phyloP scores from a whole-genome alignment of 2,888 invertebrate genomes.

The Leucania comma region DNA sequence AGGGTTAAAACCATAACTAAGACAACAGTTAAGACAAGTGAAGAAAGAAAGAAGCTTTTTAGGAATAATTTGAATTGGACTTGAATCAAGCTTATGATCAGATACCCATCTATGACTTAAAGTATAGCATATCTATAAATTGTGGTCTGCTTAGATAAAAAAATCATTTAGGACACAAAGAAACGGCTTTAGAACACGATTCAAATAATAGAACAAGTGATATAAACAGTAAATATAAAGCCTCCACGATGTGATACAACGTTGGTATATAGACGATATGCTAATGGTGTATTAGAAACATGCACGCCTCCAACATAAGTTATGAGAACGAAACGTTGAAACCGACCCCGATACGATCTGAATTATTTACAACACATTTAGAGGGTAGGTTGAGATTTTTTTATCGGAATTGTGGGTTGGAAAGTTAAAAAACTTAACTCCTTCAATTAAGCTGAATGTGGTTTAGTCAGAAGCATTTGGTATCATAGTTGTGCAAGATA shows the following conservation, averaged over 20 bases:
- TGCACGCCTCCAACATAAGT: conserved; percentile 62
- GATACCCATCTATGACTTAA: not conserved
- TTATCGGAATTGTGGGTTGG: conserved; percentile 11
- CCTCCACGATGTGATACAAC: conserved; percentile 29
- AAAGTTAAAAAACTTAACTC: conserved; percentile 29
- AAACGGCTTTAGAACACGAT: conserved; percentile 1
- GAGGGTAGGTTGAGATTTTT: not conserved
- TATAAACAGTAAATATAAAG: not conserved
- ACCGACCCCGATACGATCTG: conserved; percentile 52
- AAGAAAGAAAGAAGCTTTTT: not conserved
- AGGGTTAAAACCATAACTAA: conserved; percentile 16
- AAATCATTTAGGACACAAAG: not conserved
- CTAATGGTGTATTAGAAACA: conserved; percentile 63
- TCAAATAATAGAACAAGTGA: not conserved
- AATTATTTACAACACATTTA: conserved; percentile 41
- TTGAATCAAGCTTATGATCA: conserved; percentile 22
- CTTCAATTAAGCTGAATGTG: conserved; percentile 24
- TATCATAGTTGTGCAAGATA: not conserved
- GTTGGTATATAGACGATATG: conserved; percentile 44
- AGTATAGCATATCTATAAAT: not conserved
- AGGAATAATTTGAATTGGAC: conserved; percentile 10
- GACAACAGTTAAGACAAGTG: not conserved
- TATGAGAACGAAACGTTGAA: conserved; percentile 35
- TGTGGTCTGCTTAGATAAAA: not conserved
- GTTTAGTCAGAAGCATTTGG: conserved; percentile 17